Base-by-base conservation (phyloP, 2,797 vertebrate species). In the Eurystomus glaucurus region DNA sequence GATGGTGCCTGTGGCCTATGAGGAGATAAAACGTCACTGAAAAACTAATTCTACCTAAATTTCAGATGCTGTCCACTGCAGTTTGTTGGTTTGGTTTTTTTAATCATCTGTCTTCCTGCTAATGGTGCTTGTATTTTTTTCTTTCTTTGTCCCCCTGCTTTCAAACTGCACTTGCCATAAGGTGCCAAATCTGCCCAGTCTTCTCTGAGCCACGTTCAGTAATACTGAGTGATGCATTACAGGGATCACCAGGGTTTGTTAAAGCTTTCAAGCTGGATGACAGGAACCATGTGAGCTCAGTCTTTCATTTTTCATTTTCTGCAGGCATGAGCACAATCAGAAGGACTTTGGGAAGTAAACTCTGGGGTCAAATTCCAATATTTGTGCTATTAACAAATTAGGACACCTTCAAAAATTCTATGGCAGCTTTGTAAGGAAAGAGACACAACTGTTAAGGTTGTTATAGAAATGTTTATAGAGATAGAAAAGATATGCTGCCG, bases 291-390 rank as follows among this genome's bases (percentile, higher is more conserved):
- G 55, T 3, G 2, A 29, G 35, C 31, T 88, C 50, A 46, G 11
- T 16, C 57, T 94, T 88, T 90, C 68, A 71, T 80, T 92, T 96
- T 84, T 89, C 21, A 82, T 86, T 94, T 88, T 33, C 29, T 65
- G 21, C 19, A 78, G 39, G n/a, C 66, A 48, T 3, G 8, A 81
- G 22, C 26, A 94, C 86, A 37, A 64, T 43, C 26, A 81, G 69
- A 81, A 88, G 43, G 62, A 76, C 31, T 79, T 62, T 54, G 46
- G 41, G 17, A 90, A 84, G 20, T 5, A 75, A 68, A 50, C 9
- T 58, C 82, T 0, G 2, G 6, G 9, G 69, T 78, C 71, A 65
- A 7, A 20, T 95, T 81, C 66, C 37, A 69, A 39, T 78, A 81
- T 83, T 64, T 81, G 33, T 50, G 45, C 23, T 71, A 50, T 66